Conservation (phyloP, 1,140 invertebrate species). For the Cryptotermes secundus region DNA sequence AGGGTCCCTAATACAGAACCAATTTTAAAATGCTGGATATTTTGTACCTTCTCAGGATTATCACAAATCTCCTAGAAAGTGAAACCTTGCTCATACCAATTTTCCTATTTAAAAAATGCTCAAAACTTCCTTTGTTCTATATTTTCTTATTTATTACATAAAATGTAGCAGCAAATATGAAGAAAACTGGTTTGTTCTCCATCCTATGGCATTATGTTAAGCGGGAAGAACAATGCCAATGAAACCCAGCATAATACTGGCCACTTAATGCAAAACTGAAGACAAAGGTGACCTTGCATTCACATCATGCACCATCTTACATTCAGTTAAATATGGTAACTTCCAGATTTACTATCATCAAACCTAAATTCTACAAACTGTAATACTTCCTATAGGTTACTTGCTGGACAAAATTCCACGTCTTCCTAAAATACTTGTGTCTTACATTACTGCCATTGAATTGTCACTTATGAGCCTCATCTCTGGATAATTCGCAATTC, state of each 20-base stretch:
- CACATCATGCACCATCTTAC: background rate
- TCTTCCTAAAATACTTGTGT: background rate
- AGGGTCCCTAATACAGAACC: background rate
- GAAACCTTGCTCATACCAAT: background rate
- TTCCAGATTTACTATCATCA: background rate
- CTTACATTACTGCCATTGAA: background rate
- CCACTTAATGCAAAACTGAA: background rate
- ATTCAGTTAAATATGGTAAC: background rate
- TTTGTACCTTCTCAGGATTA: background rate
- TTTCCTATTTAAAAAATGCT: too few relatives aligned
- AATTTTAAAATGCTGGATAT: background rate
- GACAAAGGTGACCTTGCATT: background rate
- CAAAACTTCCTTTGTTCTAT: too few relatives aligned
- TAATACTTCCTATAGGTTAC: background rate
- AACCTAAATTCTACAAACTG: background rate
- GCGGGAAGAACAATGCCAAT: background rate
- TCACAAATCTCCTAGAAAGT: background rate
- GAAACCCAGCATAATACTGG: background rate
- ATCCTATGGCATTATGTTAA: background rate
- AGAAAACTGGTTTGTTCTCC: background rate
- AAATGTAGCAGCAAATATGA: background rate
- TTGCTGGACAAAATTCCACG: background rate
- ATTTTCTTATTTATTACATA: background rate
- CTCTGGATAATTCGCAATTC: background rate
- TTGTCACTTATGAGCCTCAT: background rate